phyloP scores from a whole-genome alignment of 2,797 vertebrate genomes.

The Ibycter americanus region DNA sequence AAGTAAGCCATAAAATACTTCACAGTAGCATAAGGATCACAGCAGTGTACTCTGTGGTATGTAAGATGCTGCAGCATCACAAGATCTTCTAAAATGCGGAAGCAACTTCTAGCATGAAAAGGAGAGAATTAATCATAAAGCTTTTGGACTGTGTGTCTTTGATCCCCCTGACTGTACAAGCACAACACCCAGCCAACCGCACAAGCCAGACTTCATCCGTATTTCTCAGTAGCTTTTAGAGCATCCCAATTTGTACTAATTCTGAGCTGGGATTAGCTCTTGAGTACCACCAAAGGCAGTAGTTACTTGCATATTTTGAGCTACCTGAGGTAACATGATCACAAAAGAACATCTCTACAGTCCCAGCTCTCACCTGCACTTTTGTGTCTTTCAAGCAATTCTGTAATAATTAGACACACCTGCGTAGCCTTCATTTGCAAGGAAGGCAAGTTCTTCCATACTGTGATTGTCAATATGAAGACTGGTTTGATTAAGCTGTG shows the following conservation, averaged over 20 bases:
- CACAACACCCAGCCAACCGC: neutral
- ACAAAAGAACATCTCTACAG: neutral
- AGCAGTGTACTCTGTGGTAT: neutral
- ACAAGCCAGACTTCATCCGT: neutral
- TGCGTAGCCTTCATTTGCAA: neutral
- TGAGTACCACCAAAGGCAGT: neutral
- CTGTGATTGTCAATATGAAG: neutral
- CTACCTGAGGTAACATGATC: neutral
- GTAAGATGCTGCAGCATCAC: neutral
- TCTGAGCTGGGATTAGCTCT: neutral
- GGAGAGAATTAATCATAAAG: neutral
- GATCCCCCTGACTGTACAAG: neutral
- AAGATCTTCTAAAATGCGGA: neutral
- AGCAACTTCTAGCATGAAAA: neutral
- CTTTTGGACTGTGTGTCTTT: neutral
- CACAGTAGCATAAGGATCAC: neutral
- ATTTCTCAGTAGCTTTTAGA: neutral
- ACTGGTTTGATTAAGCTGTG: constrained; percentile 26
- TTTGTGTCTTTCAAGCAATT: neutral
- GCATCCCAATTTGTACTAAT: neutral
- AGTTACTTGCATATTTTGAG: neutral
- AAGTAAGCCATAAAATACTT: neutral
- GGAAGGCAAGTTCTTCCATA: neutral
- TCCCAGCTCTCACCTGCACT: neutral
- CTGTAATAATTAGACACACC: neutral